Conservation (phyloP, 2,888 invertebrate genomes). For the Globia sparganii region DNA sequence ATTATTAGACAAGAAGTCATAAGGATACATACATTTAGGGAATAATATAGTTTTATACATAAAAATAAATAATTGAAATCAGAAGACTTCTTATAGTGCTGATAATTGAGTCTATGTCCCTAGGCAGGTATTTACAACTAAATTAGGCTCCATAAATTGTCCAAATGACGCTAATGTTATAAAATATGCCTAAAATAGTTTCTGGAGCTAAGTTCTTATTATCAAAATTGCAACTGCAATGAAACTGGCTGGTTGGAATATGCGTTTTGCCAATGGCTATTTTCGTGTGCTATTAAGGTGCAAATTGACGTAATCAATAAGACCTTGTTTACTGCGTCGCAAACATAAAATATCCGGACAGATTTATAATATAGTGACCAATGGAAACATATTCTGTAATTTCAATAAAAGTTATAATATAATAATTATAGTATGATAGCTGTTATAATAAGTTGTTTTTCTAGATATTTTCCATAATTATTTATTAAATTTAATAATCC, state of each 20-base stretch:
- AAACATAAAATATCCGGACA: constrained; percentile 3
- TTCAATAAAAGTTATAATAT: too few species aligned
- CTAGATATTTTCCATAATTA: neutral
- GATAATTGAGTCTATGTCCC: too few species aligned
- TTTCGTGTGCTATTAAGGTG: constrained; percentile 19
- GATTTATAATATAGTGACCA: constrained; percentile 1
- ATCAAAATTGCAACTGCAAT: constrained; percentile 25
- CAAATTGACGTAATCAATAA: constrained; percentile 36
- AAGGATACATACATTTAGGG: too few species aligned
- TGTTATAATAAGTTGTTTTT: neutral
- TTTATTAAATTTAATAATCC: neutral
- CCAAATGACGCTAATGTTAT: constrained; percentile 6
- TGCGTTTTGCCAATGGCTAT: constrained; percentile 12
- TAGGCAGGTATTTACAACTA: neutral
- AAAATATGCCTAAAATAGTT: neutral
- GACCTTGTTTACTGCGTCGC: constrained; percentile 19
- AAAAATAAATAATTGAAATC: too few species aligned
- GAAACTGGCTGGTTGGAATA: constrained; percentile 15
- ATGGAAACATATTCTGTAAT: neutral
- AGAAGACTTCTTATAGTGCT: too few species aligned
- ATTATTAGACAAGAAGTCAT: too few species aligned
- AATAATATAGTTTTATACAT: too few species aligned
- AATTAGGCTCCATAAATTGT: neutral
- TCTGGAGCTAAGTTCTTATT: constrained; percentile 6
- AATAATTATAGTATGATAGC: too few species aligned